Evolutionary conservation across 2,797 vertebrate genomes (phyloP).

Genomic region (Catostomus latipinnis): DNA sequence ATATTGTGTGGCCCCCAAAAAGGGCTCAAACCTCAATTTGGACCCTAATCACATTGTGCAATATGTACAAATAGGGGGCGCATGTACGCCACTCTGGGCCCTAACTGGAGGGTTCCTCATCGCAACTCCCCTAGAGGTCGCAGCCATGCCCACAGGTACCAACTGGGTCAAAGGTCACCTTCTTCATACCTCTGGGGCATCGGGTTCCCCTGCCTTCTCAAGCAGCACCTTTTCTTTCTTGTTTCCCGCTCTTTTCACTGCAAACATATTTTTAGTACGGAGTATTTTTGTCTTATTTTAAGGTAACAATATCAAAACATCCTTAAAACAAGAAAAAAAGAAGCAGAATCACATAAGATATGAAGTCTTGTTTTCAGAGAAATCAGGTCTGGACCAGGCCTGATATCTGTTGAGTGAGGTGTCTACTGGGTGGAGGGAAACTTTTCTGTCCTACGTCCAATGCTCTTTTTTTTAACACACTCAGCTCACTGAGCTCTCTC

Average conservation of each 20-base stretch:
- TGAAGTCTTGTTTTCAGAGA: too few species aligned
- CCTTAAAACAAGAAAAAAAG: too few species aligned
- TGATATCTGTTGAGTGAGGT: background rate
- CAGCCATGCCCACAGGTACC: constrained; percentile 93
- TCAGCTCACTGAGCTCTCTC: background rate
- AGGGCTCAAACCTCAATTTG: background rate
- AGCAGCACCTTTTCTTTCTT: constrained; percentile 30
- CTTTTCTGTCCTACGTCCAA: constrained; percentile 6
- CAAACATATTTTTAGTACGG: too few species aligned
- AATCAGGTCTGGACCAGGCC: background rate
- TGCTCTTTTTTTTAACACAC: background rate
- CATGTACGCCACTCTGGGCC: constrained; percentile 93
- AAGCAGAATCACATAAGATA: too few species aligned
- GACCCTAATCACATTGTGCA: constrained; percentile 60
- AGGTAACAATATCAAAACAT: too few species aligned
- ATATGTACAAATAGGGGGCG: constrained; percentile 89
- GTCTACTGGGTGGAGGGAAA: constrained; percentile 2
- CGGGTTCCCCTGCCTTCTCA: constrained; percentile 38
- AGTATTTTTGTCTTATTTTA: too few species aligned
- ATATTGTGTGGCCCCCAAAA: background rate
- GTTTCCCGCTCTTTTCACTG: constrained; percentile 13
- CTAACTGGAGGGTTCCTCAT: constrained; percentile 92
- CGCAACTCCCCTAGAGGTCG: constrained; percentile 88
- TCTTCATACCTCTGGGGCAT: constrained; percentile 30
- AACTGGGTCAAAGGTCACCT: constrained; percentile 47